These are phyloP conservation scores for Scaptodrosophila lebanonensis DNA, from an alignment of 1,140 invertebrate genomes.

Conservation along the genomic window DNA sequence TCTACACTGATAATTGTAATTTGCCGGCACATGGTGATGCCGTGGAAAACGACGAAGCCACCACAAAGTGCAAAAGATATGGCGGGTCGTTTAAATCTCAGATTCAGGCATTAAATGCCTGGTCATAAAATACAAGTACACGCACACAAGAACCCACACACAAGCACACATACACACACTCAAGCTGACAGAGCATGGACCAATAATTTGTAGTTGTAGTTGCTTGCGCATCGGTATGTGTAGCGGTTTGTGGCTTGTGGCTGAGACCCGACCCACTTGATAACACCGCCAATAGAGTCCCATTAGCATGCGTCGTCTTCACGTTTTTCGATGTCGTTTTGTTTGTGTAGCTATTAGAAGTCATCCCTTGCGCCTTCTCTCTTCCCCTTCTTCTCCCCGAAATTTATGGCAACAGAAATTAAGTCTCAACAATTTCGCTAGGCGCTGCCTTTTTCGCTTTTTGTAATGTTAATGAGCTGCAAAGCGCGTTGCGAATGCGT, in stretches of 20 bases:
- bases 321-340: constrained; percentile 16
- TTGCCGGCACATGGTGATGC: constrained; percentile 32
- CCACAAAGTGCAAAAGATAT: neutral
- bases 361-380: too few relatives aligned
- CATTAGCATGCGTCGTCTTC: neutral
- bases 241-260: too few relatives aligned
- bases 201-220: constrained; percentile 36
- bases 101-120: constrained; percentile 46
- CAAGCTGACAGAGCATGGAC: constrained; percentile 4
- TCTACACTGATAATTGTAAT: constrained; percentile 41
- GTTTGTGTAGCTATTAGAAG: constrained; percentile 1
- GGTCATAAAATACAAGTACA: constrained; percentile 52
- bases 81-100: constrained; percentile 26
- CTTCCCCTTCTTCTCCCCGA: too few relatives aligned
- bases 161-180: constrained; percentile 33
- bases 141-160: constrained; percentile 8
- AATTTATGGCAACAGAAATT: constrained; percentile 52
- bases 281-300: too few relatives aligned
- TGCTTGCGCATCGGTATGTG: neutral
- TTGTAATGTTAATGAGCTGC: constrained; percentile 35
- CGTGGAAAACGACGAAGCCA: neutral
- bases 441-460: neutral
- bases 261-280: too few relatives aligned
- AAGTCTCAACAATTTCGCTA: constrained; percentile 58
- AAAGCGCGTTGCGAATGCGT: constrained; percentile 21